These are phyloP conservation scores for Odontesthes bonariensis DNA, from an alignment of 2,113 vertebrate genomes.

Conservation along the genomic window DNA sequence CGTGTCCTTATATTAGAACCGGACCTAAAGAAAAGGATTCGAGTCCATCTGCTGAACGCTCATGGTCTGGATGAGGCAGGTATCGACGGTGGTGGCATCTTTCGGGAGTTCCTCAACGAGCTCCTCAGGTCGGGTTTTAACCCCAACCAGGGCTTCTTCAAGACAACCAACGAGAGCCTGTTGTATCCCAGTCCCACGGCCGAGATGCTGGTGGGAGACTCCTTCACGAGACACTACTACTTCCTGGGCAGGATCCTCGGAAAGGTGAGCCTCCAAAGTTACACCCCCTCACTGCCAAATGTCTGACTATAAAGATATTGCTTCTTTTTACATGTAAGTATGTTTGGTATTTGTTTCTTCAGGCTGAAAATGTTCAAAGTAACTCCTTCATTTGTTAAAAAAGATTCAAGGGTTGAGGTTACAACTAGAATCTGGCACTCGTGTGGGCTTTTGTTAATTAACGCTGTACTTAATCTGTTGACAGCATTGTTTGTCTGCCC, in stretches of 20 bases:
- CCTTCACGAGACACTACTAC: constrained; percentile 95
- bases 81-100: constrained; percentile 97
- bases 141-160: constrained; percentile 97
- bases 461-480: constrained; percentile 56
- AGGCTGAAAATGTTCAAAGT: constrained; percentile 12
- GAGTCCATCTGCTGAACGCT: constrained; percentile 95
- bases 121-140: constrained; percentile 98
- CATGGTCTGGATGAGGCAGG: constrained; percentile 98
- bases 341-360: not conserved
- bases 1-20: constrained; percentile 82
- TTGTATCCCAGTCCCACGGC: constrained; percentile 95
- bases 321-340: not conserved
- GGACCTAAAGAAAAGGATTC: constrained; percentile 94
- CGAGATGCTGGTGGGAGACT: constrained; percentile 94
- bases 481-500: constrained; percentile 64
- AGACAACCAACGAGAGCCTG: constrained; percentile 96
- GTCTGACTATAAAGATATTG: too few relatives aligned
- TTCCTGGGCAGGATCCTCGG: constrained; percentile 97
- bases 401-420: constrained; percentile 12
- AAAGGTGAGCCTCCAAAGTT: constrained; percentile 86
- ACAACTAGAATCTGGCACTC: constrained; percentile 39
- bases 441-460: constrained; percentile 44
- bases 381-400: constrained; percentile 29
- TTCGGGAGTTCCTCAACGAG: constrained; percentile 97
- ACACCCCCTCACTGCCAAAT: too few relatives aligned